Evolutionary conservation across 1,140 invertebrate genomes (phyloP).

Genomic region (Camponotus floridanus): DNA sequence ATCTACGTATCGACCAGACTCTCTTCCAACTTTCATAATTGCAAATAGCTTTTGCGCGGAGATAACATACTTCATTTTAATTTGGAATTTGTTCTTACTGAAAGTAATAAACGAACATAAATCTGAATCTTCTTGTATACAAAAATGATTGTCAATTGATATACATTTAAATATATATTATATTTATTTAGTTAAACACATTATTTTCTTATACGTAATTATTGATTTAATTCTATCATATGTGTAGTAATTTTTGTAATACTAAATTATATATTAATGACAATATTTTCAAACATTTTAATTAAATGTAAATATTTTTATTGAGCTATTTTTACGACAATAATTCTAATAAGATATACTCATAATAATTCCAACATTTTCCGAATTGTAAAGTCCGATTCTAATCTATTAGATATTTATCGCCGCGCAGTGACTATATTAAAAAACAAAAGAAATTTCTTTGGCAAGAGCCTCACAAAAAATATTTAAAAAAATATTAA

Average conservation of each 20-base stretch:
- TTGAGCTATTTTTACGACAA: neutral
- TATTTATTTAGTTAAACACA: neutral
- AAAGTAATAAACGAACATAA: constrained; percentile 14
- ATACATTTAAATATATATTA: neutral
- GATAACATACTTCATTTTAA: constrained; percentile 34
- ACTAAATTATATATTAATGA: neutral
- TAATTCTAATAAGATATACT: neutral
- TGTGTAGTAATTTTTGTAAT: too few relatives aligned
- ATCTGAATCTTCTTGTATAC: neutral
- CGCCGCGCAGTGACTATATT: constrained; percentile 7
- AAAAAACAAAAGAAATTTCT: constrained; percentile 36
- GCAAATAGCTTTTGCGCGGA: constrained; percentile 1
- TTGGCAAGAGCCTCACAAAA: constrained; percentile 11
- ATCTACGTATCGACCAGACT: constrained; percentile 38
- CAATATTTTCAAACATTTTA: neutral
- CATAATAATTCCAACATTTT: neutral
- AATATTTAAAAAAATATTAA: too few relatives aligned
- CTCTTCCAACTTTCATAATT: constrained; percentile 41
- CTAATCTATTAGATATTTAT: constrained; percentile 9
- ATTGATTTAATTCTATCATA: constrained; percentile 6
- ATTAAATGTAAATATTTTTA: neutral
- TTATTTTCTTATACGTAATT: constrained; percentile 9
- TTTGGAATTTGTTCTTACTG: neutral
- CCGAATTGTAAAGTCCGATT: neutral
- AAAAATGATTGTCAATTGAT: constrained; percentile 33